Percentiles rank a stretch among this genome's conserved stretches.
These are phyloP conservation scores for Caenorhabditis drosophilae DNA, from an alignment of 2,888 invertebrate species.

Conservation along the genomic window DNA sequence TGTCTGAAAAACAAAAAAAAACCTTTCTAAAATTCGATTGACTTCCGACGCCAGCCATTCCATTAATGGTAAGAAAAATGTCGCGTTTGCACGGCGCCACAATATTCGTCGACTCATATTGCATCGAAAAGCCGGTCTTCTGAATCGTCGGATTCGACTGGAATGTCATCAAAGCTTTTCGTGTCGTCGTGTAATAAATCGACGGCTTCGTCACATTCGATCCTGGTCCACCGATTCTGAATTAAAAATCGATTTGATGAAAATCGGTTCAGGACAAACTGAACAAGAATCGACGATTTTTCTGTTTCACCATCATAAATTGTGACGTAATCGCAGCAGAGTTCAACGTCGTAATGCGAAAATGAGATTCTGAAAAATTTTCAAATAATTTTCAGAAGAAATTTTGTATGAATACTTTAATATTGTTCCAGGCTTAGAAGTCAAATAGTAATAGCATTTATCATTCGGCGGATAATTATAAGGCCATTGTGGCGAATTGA, in stretches of 20 bases:
- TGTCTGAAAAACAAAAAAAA: no score
- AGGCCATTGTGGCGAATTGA: slow-evolving; percentile 47
- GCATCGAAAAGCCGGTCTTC: slow-evolving; percentile 48
- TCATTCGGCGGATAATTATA: slow-evolving; percentile 45
- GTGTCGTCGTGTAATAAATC: slow-evolving; percentile 40
- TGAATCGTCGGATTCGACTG: slow-evolving; percentile 39
- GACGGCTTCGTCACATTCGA: slow-evolving; percentile 37
- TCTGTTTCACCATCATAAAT: slow-evolving; percentile 49
- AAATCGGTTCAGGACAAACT: slow-evolving; percentile 26
- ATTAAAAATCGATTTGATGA: slow-evolving; percentile 4
- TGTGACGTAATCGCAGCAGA: slow-evolving; percentile 49
- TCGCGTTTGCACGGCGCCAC: slow-evolving; percentile 53
- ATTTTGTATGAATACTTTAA: slow-evolving; percentile 16
- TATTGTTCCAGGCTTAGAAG: slow-evolving; percentile 42
- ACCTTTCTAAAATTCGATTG: slow-evolving; percentile 45
- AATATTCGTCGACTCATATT: slow-evolving; percentile 41
- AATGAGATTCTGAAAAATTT: slow-evolving; percentile 38
- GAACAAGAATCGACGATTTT: slow-evolving; percentile 30
- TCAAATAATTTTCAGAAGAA: no score
- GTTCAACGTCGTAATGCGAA: slow-evolving; percentile 44
- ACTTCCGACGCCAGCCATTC: slow-evolving; percentile 37
- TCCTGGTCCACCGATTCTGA: slow-evolving; percentile 53
- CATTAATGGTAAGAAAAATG: slow-evolving; percentile 50
- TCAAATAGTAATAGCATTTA: slow-evolving; percentile 49
- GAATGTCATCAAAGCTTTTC: slow-evolving; percentile 49